Evolutionary conservation across 2,113 vertebrate species (phyloP), one percentile per base, ranked within the genome.

Genomic region (Oncorhynchus kisutch): DNA sequence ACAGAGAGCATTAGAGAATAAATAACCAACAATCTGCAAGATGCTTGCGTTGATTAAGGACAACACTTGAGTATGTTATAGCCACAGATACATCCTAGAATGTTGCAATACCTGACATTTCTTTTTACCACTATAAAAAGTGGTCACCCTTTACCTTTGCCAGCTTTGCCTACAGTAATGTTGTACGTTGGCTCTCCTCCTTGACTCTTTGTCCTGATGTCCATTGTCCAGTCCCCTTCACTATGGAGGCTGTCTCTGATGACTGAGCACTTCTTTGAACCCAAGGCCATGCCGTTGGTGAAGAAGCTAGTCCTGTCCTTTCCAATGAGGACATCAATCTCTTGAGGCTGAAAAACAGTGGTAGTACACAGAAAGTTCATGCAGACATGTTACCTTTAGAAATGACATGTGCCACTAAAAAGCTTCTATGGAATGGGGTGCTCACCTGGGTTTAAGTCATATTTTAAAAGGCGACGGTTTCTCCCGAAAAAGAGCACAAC

Each of bases 301-400:
- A 95, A 98, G 93, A 99, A 97, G 89, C 93, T 94, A 94, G 96
- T 93, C 79, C 98, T 94, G 91, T 99, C 98, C 89, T 98, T 98
- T 87, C 97, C 96, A 83, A 96, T 85, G 73, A 99, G 91, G 90
- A 95, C 88, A 87, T 99, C 97, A 90, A 99, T 99, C 96, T 99
- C 98, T 92, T 94, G 91, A 77, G 94, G 86, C 98, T 99, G 93
- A 67, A 81, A 91, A 73, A 62, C n/a, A 62, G n/a, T 62, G n/a
- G 59, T 20, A 20, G 54, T 14, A 57, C 1, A 20, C 2, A 62
- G 59, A 51, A 4, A 54, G 1, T 54, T 18, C 16, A 54, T 54
- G 3, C 4, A 54, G 14, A 24, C 16, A 54, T 18, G 16, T 11
- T 11, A 45, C 2, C 1, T 11, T 45, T 45, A 45, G 9, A 45